Percentiles rank a stretch among this genome's conserved stretches.
These are phyloP conservation scores for Metallyticus violacea DNA, from an alignment of 2,888 invertebrate species.

Conservation along the genomic window DNA sequence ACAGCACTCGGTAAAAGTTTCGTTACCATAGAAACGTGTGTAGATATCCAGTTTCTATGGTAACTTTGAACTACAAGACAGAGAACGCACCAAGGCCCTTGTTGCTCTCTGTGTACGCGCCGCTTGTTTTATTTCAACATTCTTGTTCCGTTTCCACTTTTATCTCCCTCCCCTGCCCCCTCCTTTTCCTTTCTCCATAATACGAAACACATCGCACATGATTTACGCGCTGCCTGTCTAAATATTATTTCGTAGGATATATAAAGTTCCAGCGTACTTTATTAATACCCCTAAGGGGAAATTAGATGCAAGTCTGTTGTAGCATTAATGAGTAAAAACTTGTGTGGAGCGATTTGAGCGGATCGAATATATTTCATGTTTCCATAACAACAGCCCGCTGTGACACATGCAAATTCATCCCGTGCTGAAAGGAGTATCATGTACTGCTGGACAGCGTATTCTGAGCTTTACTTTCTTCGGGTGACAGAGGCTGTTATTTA, in stretches of 20 bases:
- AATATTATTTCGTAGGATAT: constrained; percentile 16
- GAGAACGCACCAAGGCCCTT: not conserved
- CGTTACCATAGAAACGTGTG: too few relatives aligned
- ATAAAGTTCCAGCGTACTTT: not conserved
- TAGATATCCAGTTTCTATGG: too few relatives aligned
- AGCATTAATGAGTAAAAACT: not conserved
- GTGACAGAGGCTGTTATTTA: too few relatives aligned
- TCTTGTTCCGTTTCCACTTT: not conserved
- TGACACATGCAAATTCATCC: constrained; percentile 5
- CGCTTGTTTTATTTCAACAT: not conserved
- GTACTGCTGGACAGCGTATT: too few relatives aligned
- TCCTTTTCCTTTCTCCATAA: not conserved
- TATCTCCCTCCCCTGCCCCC: not conserved
- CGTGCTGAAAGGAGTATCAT: not conserved
- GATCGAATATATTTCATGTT: constrained; percentile 1
- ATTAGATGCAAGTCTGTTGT: not conserved
- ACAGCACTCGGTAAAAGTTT: too few relatives aligned
- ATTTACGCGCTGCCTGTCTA: constrained; percentile 26
- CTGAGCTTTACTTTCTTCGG: too few relatives aligned
- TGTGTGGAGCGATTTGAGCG: not conserved
- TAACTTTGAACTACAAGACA: too few relatives aligned
- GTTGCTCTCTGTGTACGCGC: too few relatives aligned
- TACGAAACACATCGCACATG: constrained; percentile 1
- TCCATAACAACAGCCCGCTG: not conserved
- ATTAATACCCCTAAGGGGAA: constrained; percentile 4